Evolutionary conservation across 2,888 invertebrate genomes (phyloP).

Genomic region (Petrophora chlorosata): DNA sequence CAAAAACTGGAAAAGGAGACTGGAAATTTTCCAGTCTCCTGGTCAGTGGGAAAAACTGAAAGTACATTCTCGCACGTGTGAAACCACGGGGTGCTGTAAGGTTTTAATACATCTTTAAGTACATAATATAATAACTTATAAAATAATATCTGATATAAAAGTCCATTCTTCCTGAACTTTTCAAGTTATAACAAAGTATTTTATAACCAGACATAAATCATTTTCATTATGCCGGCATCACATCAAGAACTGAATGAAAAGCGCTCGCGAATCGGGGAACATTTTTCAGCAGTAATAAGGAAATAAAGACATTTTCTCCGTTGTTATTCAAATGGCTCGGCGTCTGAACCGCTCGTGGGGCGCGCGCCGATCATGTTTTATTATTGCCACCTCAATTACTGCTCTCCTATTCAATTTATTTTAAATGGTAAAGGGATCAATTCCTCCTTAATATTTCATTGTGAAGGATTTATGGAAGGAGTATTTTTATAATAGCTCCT

Average conservation of each 20-base stretch:
- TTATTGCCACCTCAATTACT: conserved; percentile 32
- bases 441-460: conserved; percentile 1
- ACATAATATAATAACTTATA: too few species aligned
- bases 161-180: conserved; percentile 1
- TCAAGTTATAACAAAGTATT: conserved; percentile 21
- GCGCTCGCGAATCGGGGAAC: conserved; percentile 13
- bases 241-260: conserved; percentile 21
- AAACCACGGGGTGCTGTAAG: too few species aligned
- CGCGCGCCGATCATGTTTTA: conserved; percentile 30
- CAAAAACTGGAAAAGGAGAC: too few species aligned
- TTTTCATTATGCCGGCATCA: conserved; percentile 16
- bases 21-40: too few species aligned
- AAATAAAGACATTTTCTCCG: conserved; percentile 27
- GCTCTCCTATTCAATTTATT: conserved; percentile 29
- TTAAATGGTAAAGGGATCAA: conserved; percentile 13
- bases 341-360: conserved; percentile 9
- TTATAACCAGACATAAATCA: conserved; percentile 21
- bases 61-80: too few species aligned
- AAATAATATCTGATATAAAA: too few species aligned
- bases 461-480: conserved; percentile 4
- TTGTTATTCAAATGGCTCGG: conserved; percentile 25
- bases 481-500: too few species aligned
- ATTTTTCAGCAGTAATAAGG: conserved; percentile 12
- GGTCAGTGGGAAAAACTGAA: too few species aligned
- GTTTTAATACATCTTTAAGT: too few species aligned